Percentiles rank a stretch among this genome's conserved stretches.
phyloP scores from a whole-genome alignment of 2,888 invertebrate genomes.

The Luffia ferchaultella region DNA sequence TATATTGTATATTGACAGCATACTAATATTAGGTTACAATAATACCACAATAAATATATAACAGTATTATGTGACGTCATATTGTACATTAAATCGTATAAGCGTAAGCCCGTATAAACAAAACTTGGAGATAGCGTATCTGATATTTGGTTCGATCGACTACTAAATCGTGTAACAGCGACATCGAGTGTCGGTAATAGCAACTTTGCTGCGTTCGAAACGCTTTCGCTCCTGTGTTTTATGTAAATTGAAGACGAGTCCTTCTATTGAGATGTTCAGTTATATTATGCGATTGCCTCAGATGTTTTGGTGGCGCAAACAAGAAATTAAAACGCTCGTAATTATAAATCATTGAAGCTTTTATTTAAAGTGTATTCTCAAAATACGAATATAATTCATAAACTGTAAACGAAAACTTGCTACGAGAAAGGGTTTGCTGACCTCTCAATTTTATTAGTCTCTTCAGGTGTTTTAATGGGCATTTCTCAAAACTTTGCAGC shows the following conservation, averaged over 20 bases:
- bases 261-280: slow-evolving; percentile 48
- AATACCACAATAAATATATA: not conserved
- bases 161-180: no score
- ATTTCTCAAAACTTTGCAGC: no score
- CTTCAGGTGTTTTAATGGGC: no score
- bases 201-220: slow-evolving; percentile 22
- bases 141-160: no score
- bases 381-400: no score
- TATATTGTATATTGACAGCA: no score
- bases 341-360: not conserved
- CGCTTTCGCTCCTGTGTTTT: slow-evolving; percentile 45
- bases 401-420: no score
- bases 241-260: slow-evolving; percentile 41
- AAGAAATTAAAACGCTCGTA: not conserved
- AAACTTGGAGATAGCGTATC: no score
- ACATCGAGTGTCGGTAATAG: not conserved
- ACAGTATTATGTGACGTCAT: not conserved
- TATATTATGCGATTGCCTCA: slow-evolving; percentile 33
- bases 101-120: no score
- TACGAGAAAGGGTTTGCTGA: no score
- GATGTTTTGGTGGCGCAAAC: slow-evolving; percentile 14
- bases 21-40: not conserved
- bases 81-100: no score
- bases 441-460: no score
- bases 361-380: not conserved